These are phyloP conservation scores for Brassicogethes aeneus DNA, from an alignment of 2,888 invertebrate species.

Conservation along the genomic window DNA sequence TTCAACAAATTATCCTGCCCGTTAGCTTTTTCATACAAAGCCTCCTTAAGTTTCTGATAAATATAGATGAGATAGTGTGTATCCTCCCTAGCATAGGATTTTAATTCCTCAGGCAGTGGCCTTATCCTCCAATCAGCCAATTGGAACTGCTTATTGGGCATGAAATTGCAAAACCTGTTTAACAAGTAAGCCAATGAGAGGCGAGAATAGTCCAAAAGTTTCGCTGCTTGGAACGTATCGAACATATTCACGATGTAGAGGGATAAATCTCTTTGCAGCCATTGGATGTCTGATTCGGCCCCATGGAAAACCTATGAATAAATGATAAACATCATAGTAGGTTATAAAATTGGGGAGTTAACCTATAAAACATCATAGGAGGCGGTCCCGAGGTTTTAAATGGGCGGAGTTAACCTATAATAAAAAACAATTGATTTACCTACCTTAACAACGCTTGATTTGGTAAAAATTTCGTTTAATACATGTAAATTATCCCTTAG, in stretches of 20 bases:
- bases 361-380: constrained; percentile 3
- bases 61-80: constrained; percentile 92
- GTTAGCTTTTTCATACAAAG: constrained; percentile 59
- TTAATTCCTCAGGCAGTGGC: constrained; percentile 73
- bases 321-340: too few relatives aligned
- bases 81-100: constrained; percentile 84
- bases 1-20: constrained; percentile 52
- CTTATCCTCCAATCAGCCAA: constrained; percentile 92
- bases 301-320: constrained; percentile 73
- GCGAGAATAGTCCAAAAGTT: constrained; percentile 57
- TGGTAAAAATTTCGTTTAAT: constrained; percentile 83
- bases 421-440: too few relatives aligned
- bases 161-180: constrained; percentile 65
- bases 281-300: constrained; percentile 75
- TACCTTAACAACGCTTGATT: constrained; percentile 84
- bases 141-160: constrained; percentile 85
- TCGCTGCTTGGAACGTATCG: constrained; percentile 87
- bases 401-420: too few relatives aligned
- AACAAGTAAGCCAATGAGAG: constrained; percentile 73
- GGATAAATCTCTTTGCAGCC: constrained; percentile 94
- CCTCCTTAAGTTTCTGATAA: constrained; percentile 69
- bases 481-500: constrained; percentile 73
- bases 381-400: background rate
- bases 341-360: constrained; percentile 30
- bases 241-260: constrained; percentile 95